These are phyloP conservation scores for Procavia capensis DNA, from an alignment of 2,113 vertebrate species.

Conservation along the genomic window DNA sequence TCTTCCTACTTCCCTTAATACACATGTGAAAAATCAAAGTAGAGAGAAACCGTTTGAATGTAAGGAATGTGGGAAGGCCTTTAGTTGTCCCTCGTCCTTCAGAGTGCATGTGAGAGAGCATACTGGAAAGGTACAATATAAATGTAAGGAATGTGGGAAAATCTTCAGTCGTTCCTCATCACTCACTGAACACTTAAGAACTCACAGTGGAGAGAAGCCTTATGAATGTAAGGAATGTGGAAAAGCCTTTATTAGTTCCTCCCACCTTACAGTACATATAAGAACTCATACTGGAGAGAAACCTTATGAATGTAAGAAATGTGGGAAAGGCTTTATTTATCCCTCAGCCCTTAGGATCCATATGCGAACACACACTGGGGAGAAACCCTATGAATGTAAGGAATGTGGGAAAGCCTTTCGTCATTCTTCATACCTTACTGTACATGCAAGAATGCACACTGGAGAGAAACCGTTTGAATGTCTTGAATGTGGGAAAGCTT, in stretches of 20 bases:
- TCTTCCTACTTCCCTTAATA: slow-evolving; percentile 87
- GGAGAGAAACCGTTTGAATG: slow-evolving; percentile 79
- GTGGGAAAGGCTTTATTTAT: slow-evolving; percentile 88
- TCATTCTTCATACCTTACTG: slow-evolving; percentile 73
- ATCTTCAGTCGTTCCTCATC: slow-evolving; percentile 54
- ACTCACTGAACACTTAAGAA: slow-evolving; percentile 68
- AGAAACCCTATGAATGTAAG: slow-evolving; percentile 78
- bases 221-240: slow-evolving; percentile 73
- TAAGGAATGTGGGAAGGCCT: slow-evolving; percentile 70
- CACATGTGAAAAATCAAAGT: slow-evolving; percentile 87
- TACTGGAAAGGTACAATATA: slow-evolving; percentile 36
- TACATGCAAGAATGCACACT: slow-evolving; percentile 77
- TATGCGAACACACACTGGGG: slow-evolving; percentile 74
- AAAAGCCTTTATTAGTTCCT: slow-evolving; percentile 73
- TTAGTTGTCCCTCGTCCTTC: slow-evolving; percentile 65
- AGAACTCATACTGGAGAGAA: slow-evolving; percentile 80
- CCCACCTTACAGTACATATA: slow-evolving; percentile 65
- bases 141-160: slow-evolving; percentile 75
- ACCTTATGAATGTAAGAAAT: slow-evolving; percentile 87
- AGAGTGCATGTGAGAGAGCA: slow-evolving; percentile 44
- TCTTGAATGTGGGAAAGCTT: slow-evolving; percentile 73
- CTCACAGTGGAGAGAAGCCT: slow-evolving; percentile 76
- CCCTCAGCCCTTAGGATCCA: slow-evolving; percentile 87
- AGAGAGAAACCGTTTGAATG: slow-evolving; percentile 80
- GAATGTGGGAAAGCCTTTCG: slow-evolving; percentile 81